Evolutionary conservation across 2,888 invertebrate species (phyloP).

Genomic region (Micropterix aruncella): DNA sequence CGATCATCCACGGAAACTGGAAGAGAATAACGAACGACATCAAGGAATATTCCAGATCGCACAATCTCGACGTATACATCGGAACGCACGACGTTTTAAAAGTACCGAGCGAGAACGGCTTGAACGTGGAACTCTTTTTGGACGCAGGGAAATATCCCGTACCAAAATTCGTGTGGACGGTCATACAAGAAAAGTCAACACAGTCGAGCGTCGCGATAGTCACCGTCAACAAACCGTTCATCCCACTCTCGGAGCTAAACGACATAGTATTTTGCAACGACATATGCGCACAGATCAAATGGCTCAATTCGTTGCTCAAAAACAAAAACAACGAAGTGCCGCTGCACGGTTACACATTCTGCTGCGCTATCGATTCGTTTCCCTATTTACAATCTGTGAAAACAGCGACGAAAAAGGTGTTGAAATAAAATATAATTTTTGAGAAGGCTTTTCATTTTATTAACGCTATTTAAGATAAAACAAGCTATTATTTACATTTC

Average conservation of each 20-base stretch:
- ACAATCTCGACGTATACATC: constrained; percentile 7
- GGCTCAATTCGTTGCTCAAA: constrained; percentile 8
- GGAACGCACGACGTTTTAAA: constrained; percentile 8
- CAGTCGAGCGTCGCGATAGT: constrained; percentile 8
- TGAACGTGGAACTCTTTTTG: constrained; percentile 5
- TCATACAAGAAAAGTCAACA: constrained; percentile 7
- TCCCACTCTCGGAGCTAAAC: constrained; percentile 5
- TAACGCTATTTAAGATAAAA: no score
- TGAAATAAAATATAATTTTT: not conserved
- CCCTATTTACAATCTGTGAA: constrained; percentile 3
- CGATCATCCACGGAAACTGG: constrained; percentile 10
- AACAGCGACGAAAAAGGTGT: not conserved
- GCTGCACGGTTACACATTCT: constrained; percentile 11
- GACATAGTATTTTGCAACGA: constrained; percentile 8
- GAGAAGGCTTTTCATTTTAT: constrained; percentile 1
- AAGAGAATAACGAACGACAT: constrained; percentile 8
- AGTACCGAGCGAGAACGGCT: constrained; percentile 5
- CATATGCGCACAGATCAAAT: constrained; percentile 8
- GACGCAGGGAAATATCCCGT: constrained; percentile 6
- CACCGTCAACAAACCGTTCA: constrained; percentile 11
- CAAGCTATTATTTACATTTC: no score
- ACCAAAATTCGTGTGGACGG: constrained; percentile 9
- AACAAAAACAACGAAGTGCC: constrained; percentile 8
- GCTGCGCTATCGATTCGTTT: constrained; percentile 8
- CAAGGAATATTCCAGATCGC: constrained; percentile 5